These are phyloP conservation scores for Spongilla lacustris DNA, from an alignment of 37 sponge, comb jelly and placozoan species.

Conservation along the genomic window DNA sequence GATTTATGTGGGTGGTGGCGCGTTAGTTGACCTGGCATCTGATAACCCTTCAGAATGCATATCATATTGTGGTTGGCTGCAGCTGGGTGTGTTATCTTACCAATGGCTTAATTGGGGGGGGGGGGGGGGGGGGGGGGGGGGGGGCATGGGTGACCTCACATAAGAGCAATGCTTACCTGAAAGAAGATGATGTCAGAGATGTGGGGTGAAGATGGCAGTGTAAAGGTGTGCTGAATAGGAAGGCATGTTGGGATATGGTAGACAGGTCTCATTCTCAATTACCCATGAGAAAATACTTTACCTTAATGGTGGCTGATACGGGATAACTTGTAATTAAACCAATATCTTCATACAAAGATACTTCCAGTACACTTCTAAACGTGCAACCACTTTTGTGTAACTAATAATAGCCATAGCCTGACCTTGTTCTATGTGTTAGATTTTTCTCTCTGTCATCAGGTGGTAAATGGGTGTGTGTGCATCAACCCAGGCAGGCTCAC, in stretches of 20 bases:
- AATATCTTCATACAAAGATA: too few species aligned
- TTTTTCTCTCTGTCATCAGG: constrained; percentile 30
- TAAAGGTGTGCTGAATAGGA: not conserved
- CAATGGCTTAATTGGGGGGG: not conserved
- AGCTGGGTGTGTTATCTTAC: not conserved
- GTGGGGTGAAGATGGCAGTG: not conserved
- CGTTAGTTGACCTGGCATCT: not conserved
- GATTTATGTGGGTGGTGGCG: not conserved
- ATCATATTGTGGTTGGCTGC: not conserved
- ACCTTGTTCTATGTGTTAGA: not conserved
- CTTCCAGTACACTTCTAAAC: too few species aligned
- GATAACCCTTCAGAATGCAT: not conserved
- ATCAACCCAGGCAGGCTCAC: constrained; percentile 76
- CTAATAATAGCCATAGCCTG: too few species aligned
- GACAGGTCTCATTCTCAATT: too few species aligned
- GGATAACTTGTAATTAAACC: too few species aligned
- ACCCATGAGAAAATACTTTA: too few species aligned
- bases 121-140: not conserved
- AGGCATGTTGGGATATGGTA: not conserved
- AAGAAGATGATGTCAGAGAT: not conserved
- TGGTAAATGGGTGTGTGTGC: constrained; percentile 61
- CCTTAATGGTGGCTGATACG: too few species aligned
- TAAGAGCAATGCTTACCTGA: not conserved
- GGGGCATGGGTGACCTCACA: not conserved
- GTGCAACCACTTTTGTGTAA: too few species aligned